phyloP scores from a whole-genome alignment of 2,888 invertebrate genomes.

The Cheilosia pagana region DNA sequence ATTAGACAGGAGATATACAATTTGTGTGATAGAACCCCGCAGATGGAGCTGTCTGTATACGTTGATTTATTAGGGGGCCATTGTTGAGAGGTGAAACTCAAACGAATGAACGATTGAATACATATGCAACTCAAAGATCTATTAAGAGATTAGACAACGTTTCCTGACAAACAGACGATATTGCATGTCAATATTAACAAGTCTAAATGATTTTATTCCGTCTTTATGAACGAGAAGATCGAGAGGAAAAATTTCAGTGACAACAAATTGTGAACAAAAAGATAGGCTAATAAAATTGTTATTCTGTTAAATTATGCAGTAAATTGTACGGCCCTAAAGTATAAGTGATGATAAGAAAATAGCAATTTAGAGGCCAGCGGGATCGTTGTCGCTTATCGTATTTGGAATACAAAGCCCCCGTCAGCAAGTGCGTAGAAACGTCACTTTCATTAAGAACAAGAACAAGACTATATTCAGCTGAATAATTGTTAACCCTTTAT shows the following conservation, averaged over 20 bases:
- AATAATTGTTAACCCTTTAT: too few relatives aligned
- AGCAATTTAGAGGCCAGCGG: background rate
- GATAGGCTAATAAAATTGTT: background rate
- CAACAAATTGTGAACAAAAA: slow-evolving; percentile 4
- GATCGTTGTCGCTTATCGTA: too few relatives aligned
- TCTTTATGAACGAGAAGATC: background rate
- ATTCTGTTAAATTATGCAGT: background rate
- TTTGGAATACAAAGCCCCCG: too few relatives aligned
- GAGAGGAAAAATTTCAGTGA: background rate
- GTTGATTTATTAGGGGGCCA: slow-evolving; percentile 39
- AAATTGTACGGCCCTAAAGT: background rate
- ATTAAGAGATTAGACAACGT: slow-evolving; percentile 4
- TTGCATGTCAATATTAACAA: slow-evolving; percentile 23
- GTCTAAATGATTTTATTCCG: background rate
- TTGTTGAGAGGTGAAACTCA: slow-evolving; percentile 18
- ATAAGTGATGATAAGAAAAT: background rate
- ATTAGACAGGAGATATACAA: slow-evolving; percentile 45
- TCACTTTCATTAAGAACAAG: too few relatives aligned
- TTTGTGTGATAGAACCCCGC: slow-evolving; percentile 25
- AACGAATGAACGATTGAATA: background rate
- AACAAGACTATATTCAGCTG: too few relatives aligned
- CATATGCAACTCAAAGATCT: background rate
- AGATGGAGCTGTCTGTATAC: slow-evolving; percentile 15
- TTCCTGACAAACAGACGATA: background rate
- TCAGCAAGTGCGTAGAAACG: too few relatives aligned